Evolutionary conservation across 2,113 vertebrate genomes (phyloP), one percentile per base, ranked within the genome.

Genomic region (Casuarius casuarius): DNA sequence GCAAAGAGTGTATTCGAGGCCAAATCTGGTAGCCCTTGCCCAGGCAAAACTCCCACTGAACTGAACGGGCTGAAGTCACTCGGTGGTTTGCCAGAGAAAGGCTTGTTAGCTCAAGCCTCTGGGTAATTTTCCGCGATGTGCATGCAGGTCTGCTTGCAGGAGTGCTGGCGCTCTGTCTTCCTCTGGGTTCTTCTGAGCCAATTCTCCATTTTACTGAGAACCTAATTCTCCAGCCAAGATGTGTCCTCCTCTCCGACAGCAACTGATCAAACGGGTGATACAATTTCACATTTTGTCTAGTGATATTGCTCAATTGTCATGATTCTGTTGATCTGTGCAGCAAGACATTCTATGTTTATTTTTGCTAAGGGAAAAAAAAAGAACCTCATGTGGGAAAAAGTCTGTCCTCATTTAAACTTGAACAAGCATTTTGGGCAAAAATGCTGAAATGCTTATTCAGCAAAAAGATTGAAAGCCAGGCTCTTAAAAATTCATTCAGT

Each of bases 261-360:
- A 3, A 9, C 12, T 0, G 0, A 2, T 17, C 38, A 4, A 4
- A 3, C 0, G 1, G n/a, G 9, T 3, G 31, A 10, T 0, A 76
- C 18, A 29, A 1, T 8, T 42, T 28, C 76, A 5, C 29, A 1
- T 7, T 3, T 3, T 56, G 20, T 26, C 19, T 7, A 3, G 0
- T 6, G 12, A 12, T 15, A 12, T 3, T 12, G 29, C 12, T 18
- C 3, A 7, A 20, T 21, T 28, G 33, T 42, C 0, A 2, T 13
- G 7, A 4, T 35, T 58, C 20, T n/a, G 20, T 19, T 8, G 2
- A 11, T 54, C 75, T 46, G 20, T 40, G 44, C 71, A 40, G 46
- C 23, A n/a, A 38, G 68, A 74, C 1, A 2, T 5, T 7, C 31
- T 65, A 42, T 31, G 19, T 14, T 68, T 33, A 14, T 33, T 68